Conservation (phyloP, 2,113 vertebrate species). For the Esox niger region DNA sequence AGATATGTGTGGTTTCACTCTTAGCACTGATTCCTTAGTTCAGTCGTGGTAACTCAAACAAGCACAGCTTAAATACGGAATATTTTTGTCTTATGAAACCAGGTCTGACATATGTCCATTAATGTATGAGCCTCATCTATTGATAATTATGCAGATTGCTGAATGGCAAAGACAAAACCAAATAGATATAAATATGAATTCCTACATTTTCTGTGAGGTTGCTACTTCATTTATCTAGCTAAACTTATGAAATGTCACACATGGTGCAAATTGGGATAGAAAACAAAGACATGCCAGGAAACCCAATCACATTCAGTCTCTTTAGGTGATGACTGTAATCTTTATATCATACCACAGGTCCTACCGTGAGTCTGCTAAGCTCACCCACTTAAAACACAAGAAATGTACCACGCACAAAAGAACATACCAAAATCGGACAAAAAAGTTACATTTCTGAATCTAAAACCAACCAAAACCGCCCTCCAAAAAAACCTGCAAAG, state of each 20-base stretch:
- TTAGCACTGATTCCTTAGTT: too few relatives aligned
- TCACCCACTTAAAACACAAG: slow-evolving; percentile 60
- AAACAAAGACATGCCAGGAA: slow-evolving; percentile 67
- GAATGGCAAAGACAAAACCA: not conserved
- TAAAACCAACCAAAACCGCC: slow-evolving; percentile 68
- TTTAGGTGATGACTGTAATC: slow-evolving; percentile 62
- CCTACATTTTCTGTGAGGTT: slow-evolving; percentile 28
- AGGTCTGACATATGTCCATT: not conserved
- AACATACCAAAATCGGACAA: slow-evolving; percentile 62
- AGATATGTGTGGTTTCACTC: too few relatives aligned
- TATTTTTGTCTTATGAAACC: too few relatives aligned
- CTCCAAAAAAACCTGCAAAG: slow-evolving; percentile 71
- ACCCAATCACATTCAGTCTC: slow-evolving; percentile 58
- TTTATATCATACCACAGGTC: slow-evolving; percentile 58
- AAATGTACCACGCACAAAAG: too few relatives aligned
- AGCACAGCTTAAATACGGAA: too few relatives aligned
- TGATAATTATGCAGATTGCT: too few relatives aligned
- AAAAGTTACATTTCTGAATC: slow-evolving; percentile 71
- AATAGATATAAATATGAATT: not conserved
- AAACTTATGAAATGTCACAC: slow-evolving; percentile 52
- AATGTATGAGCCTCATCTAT: not conserved
- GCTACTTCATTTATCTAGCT: slow-evolving; percentile 13
- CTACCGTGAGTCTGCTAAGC: slow-evolving; percentile 62
- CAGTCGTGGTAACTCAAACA: too few relatives aligned
- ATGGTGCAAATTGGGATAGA: slow-evolving; percentile 51